phyloP scores from a whole-genome alignment of 2,797 vertebrate species.

The Brachyrhaphis roseni region DNA sequence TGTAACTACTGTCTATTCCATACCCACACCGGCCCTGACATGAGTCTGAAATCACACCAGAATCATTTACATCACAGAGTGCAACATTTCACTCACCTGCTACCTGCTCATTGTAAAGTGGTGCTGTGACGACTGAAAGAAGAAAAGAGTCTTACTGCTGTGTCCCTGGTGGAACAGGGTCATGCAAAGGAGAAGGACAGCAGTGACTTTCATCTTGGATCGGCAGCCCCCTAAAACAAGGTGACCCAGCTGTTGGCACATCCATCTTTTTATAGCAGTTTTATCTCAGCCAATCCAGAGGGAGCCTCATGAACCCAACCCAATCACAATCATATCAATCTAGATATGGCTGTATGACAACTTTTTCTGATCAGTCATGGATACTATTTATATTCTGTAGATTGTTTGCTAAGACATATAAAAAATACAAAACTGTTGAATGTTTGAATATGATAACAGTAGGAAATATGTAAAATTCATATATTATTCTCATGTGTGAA shows the following conservation, averaged over 20 bases:
- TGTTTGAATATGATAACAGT: not conserved
- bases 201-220: slow-evolving; percentile 68
- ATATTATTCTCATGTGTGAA: not conserved
- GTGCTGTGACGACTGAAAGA: not conserved
- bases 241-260: slow-evolving; percentile 2
- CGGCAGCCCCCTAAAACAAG: slow-evolving; percentile 31
- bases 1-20: slow-evolving; percentile 56
- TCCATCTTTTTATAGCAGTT: slow-evolving; percentile 64
- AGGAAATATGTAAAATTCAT: not conserved
- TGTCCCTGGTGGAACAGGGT: slow-evolving; percentile 66
- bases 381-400: not conserved
- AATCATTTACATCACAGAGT: not conserved
- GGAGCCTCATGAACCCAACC: slow-evolving; percentile 6
- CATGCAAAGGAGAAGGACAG: slow-evolving; percentile 59
- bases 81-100: not conserved
- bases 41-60: slow-evolving; percentile 59
- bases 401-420: not conserved
- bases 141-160: slow-evolving; percentile 69
- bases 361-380: not conserved
- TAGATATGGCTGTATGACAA: not conserved
- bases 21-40: slow-evolving; percentile 69
- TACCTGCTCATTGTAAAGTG: not conserved
- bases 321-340: not conserved
- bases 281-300: slow-evolving; percentile 28
- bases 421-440: not conserved